Evolutionary conservation across 2,797 vertebrate species (phyloP), one percentile per base, ranked within the genome.

Genomic region (Geotrypetes seraphini): DNA sequence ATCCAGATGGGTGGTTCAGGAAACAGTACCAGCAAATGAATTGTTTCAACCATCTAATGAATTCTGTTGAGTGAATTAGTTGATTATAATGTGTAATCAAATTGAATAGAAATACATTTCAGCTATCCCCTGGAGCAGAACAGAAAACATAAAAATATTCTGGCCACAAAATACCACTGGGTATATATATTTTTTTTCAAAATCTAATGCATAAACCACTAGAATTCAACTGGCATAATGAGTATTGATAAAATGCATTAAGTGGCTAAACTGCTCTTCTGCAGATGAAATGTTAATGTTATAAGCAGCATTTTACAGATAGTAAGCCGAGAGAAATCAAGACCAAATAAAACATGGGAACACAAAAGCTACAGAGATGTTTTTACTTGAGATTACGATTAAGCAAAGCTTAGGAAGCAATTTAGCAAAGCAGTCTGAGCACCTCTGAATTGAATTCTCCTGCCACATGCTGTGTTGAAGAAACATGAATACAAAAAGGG

Each of bases 351-450:
- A 11, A 39, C 19, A 11, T 7, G 15, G 5, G 29, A 35, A 38
- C 9, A 5, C 10, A 11, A 19, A 12, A 23, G 8, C 5, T 22
- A 11, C 3, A 8, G 3, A 8, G 6, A 3, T 10, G 8, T 25
- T 31, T 16, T 31, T n/a, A n/a, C n/a, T n/a, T n/a, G n/a, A n/a
- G n/a, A n/a, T n/a, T n/a, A n/a, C n/a, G n/a, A n/a, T n/a, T n/a
- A n/a, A n/a, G n/a, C n/a, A 36, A 39, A 39, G 35, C 26, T 47
- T 37, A 47, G 26, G 48, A 10, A 50, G 49, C 28, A 43, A 56
- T 53, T 53, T 39, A 35, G n/a, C n/a, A n/a, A n/a, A n/a, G n/a
- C n/a, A n/a, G n/a, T n/a, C n/a, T n/a, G n/a, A n/a, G n/a, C n/a
- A n/a, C n/a, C n/a, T n/a, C n/a, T n/a, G n/a, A n/a, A n/a, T n/a